Evolutionary conservation across 2,888 invertebrate species (phyloP).

Genomic region (Arctia plantaginis): DNA sequence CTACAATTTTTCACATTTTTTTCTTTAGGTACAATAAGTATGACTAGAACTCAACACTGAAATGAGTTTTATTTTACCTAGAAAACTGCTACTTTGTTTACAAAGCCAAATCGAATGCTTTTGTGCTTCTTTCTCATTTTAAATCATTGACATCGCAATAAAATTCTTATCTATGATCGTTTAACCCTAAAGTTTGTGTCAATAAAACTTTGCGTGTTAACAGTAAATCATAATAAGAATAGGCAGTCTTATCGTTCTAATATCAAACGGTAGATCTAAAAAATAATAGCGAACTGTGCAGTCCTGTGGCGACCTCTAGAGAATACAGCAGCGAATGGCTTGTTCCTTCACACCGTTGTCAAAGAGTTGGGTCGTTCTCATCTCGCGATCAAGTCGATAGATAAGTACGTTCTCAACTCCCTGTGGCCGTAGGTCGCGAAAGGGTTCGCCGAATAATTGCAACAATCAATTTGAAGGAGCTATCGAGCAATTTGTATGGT

Average conservation of each 20-base stretch:
- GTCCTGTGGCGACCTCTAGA: constrained; percentile 75
- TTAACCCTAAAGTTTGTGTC: constrained; percentile 53
- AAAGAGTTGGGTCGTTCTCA: constrained; percentile 76
- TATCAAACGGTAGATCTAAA: constrained; percentile 74
- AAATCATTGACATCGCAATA: constrained; percentile 28
- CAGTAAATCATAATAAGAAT: constrained; percentile 69
- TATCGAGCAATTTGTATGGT: constrained; percentile 86
- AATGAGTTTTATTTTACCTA: not conserved
- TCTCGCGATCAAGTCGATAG: constrained; percentile 72
- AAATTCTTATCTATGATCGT: constrained; percentile 45
- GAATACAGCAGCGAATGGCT: constrained; percentile 50
- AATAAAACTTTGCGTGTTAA: constrained; percentile 57
- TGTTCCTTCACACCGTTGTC: constrained; percentile 81
- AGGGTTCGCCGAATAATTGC: constrained; percentile 86
- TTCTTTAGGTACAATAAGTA: not conserved
- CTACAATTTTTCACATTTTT: not conserved
- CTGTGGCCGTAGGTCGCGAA: constrained; percentile 78
- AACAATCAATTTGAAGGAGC: constrained; percentile 85
- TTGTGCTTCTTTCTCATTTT: not conserved
- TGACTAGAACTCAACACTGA: not conserved
- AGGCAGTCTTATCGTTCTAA: constrained; percentile 65
- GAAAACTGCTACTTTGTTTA: not conserved
- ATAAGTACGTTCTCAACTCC: constrained; percentile 85
- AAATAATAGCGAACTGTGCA: constrained; percentile 71
- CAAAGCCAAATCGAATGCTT: not conserved